Percentiles rank a stretch among this genome's conserved stretches.
Conservation (phyloP, 2,113 vertebrate species). For the Sylvia atricapilla region DNA sequence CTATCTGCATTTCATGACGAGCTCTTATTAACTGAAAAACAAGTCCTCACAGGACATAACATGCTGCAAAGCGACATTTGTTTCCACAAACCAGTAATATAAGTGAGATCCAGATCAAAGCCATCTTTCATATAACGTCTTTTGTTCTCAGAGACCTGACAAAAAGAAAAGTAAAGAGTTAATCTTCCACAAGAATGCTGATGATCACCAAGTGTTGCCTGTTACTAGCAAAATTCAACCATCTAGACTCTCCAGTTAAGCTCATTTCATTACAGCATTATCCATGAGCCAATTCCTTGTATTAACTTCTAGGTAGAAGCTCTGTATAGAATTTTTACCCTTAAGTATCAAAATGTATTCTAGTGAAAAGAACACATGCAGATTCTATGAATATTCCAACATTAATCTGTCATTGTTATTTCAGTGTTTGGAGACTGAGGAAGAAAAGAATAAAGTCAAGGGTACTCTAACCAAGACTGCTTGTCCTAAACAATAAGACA, state of each 20-base stretch:
- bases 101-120: conserved; percentile 97
- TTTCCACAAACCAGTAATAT: conserved; percentile 85
- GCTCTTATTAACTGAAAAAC: background rate
- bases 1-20: background rate
- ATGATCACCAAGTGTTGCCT: background rate
- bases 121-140: conserved; percentile 90
- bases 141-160: conserved; percentile 94
- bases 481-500: background rate
- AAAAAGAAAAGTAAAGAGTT: background rate
- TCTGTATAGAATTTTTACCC: background rate
- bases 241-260: background rate
- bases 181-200: background rate
- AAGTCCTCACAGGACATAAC: background rate
- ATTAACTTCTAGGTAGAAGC: background rate
- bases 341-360: background rate
- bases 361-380: background rate
- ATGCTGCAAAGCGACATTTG: background rate
- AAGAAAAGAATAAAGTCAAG: background rate
- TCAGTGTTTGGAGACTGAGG: background rate
- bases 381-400: background rate
- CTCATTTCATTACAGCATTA: background rate
- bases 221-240: background rate
- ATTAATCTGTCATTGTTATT: background rate
- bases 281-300: background rate
- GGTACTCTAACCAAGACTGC: background rate